These are phyloP conservation scores for Patiria miniata DNA, from an alignment of 35 echinoderm and acorn worm species.

Conservation along the genomic window DNA sequence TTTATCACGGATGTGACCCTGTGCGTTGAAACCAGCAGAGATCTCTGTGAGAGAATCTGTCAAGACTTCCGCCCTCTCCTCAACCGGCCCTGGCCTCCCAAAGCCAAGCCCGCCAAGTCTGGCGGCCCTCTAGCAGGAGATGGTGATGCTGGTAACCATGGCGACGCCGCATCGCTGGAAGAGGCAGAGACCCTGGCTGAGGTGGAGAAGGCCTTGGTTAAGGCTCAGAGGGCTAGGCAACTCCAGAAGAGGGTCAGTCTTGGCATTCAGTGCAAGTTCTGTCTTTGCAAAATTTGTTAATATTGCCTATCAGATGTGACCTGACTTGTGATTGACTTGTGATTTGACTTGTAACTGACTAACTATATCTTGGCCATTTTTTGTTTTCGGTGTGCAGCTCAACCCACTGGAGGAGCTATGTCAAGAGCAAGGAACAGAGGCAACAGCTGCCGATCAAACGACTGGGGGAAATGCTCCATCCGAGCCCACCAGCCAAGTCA, in stretches of 20 bases:
- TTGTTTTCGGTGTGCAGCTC: neutral
- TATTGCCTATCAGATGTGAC: too few species aligned
- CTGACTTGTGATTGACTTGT: too few species aligned
- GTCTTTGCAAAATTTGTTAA: too few species aligned
- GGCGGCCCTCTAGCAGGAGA: neutral
- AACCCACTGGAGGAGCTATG: neutral
- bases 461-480: neutral
- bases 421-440: neutral
- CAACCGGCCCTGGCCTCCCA: constrained; percentile 1
- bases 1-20: neutral
- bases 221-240: constrained; percentile 35
- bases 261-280: too few species aligned
- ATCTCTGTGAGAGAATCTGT: constrained; percentile 10
- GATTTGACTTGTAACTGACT: too few species aligned
- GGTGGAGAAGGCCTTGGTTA: constrained; percentile 23
- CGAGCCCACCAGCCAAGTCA: neutral
- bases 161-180: neutral
- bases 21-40: constrained; percentile 8
- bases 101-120: neutral
- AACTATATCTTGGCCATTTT: too few species aligned
- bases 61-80: neutral
- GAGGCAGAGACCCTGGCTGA: constrained; percentile 34
- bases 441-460: neutral
- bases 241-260: constrained; percentile 35
- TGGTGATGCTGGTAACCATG: neutral